Percentiles rank a stretch among this genome's conserved stretches.
Evolutionary conservation across 2,113 vertebrate genomes (phyloP).

Genomic region (Austrofundulus limnaeus): DNA sequence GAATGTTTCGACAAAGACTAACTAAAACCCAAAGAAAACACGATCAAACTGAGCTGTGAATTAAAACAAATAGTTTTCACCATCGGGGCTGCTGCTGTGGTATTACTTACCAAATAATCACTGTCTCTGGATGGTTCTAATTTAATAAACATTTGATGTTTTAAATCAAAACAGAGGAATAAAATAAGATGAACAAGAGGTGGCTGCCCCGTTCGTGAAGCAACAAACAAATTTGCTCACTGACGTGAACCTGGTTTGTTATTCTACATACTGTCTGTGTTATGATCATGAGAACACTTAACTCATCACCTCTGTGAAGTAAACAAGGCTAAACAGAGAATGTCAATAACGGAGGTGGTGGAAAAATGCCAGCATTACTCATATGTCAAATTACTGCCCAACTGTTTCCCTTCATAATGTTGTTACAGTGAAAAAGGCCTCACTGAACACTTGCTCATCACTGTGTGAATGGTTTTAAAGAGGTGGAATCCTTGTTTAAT

Average conservation of each 20-base stretch:
- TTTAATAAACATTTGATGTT: neutral
- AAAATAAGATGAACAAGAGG: neutral
- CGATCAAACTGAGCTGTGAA: slow-evolving; percentile 38
- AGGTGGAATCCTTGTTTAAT: slow-evolving; percentile 5
- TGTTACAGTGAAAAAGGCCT: slow-evolving; percentile 14
- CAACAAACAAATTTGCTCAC: slow-evolving; percentile 13
- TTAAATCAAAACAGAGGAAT: neutral
- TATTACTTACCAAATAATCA: neutral
- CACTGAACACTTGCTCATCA: slow-evolving; percentile 11
- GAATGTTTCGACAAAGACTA: slow-evolving; percentile 23
- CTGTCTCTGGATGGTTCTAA: too few species aligned
- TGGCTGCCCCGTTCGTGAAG: slow-evolving; percentile 25
- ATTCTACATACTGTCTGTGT: neutral
- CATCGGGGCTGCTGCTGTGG: slow-evolving; percentile 27
- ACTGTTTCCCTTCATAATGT: neutral
- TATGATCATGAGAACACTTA: neutral
- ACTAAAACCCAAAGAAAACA: slow-evolving; percentile 38
- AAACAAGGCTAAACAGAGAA: neutral
- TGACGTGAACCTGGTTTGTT: slow-evolving; percentile 6
- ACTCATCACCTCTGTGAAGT: neutral
- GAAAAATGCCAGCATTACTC: slow-evolving; percentile 2
- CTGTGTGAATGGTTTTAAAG: slow-evolving; percentile 17
- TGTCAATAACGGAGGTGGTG: neutral
- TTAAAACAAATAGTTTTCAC: slow-evolving; percentile 45
- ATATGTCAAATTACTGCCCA: neutral